Percentiles rank a stretch among this genome's conserved stretches.
phyloP scores from a whole-genome alignment of 2,888 invertebrate genomes.

The Rotaria macrura region DNA sequence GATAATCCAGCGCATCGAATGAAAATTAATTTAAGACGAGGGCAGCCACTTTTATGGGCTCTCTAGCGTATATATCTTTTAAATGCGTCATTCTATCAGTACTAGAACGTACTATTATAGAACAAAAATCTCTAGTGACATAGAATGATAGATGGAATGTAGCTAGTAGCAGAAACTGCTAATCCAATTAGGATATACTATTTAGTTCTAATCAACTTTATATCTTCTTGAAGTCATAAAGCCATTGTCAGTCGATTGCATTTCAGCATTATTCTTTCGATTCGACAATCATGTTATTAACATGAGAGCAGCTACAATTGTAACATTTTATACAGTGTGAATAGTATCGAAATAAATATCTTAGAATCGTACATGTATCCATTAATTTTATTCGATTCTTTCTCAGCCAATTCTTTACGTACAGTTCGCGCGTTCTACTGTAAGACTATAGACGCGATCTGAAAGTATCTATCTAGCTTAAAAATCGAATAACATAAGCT shows the following conservation, averaged over 20 bases:
- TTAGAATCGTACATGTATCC: too few relatives aligned
- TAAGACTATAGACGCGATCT: not conserved
- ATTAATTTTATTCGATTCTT: not conserved
- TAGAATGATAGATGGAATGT: not conserved
- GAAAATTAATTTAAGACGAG: too few relatives aligned
- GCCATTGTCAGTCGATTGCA: too few relatives aligned
- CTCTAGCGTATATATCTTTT: too few relatives aligned
- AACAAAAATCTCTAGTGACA: not conserved
- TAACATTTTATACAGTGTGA: not conserved
- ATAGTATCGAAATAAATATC: not conserved
- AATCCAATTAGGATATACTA: not conserved
- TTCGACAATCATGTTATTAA: too few relatives aligned
- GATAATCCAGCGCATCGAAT: too few relatives aligned
- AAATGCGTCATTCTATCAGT: too few relatives aligned
- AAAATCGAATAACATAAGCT: not conserved
- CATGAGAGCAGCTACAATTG: not conserved
- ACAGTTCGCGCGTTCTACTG: not conserved
- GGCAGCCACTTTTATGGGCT: too few relatives aligned
- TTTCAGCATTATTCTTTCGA: too few relatives aligned
- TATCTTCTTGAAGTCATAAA: too few relatives aligned
- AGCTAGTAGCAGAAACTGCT: not conserved
- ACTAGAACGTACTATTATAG: not conserved
- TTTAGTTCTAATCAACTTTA: too few relatives aligned
- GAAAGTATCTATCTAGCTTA: not conserved
- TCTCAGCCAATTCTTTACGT: not conserved